These are phyloP conservation scores for Trididemnum clinides DNA, from an alignment of 23 tunicate genomes.

Conservation along the genomic window DNA sequence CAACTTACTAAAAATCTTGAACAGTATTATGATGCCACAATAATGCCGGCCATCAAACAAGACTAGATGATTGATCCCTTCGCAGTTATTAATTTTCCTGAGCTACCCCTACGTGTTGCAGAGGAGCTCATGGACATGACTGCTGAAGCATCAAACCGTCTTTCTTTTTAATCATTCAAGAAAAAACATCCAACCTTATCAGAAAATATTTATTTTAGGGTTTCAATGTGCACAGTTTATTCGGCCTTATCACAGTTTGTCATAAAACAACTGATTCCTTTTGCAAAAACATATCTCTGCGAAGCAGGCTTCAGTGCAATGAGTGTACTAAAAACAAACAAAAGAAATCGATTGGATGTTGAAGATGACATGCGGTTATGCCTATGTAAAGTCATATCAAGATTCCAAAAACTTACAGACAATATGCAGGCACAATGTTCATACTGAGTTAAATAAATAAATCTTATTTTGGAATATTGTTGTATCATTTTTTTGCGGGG, in stretches of 20 bases:
- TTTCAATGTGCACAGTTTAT: constrained; percentile 22
- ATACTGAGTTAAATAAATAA: constrained; percentile 2
- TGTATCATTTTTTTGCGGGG: constrained; percentile 7
- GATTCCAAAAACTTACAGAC: constrained; percentile 18
- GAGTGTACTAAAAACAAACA: constrained; percentile 10
- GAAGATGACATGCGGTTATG: constrained; percentile 32
- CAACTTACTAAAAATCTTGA: constrained; percentile 48
- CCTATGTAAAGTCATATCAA: constrained; percentile 19
- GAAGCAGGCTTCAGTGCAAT: constrained; percentile 37
- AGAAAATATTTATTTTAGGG: constrained; percentile 39
- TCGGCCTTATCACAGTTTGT: constrained; percentile 25
- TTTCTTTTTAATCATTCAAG: constrained; percentile 33
- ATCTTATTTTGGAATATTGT: not conserved
- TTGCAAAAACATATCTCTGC: constrained; percentile 16
- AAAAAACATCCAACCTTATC: constrained; percentile 26
- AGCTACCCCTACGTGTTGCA: constrained; percentile 53
- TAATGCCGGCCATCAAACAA: constrained; percentile 48
- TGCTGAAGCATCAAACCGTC: constrained; percentile 40
- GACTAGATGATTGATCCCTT: constrained; percentile 53
- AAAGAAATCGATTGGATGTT: constrained; percentile 18
- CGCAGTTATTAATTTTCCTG: constrained; percentile 33
- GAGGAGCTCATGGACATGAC: constrained; percentile 44
- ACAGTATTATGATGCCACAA: constrained; percentile 27
- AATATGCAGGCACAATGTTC: constrained; percentile 29
- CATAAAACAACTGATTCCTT: constrained; percentile 24